These are phyloP conservation scores for Sinosuthora webbiana DNA, from an alignment of 2,113 vertebrate genomes.

Conservation along the genomic window DNA sequence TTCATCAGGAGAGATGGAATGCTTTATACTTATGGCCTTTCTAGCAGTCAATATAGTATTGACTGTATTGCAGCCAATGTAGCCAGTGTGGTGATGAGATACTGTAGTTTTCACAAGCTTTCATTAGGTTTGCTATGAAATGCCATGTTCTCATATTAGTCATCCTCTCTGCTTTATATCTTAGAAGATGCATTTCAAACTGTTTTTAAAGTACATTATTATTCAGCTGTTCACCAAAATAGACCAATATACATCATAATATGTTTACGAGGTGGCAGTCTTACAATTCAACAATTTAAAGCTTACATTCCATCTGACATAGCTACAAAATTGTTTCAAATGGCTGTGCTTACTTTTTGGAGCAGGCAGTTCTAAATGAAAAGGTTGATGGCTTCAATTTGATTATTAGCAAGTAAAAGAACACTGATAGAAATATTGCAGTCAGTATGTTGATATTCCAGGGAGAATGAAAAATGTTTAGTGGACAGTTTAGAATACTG, in stretches of 20 bases:
- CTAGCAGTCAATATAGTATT: neutral
- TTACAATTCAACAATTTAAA: conserved; percentile 60
- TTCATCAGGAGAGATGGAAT: conserved; percentile 35
- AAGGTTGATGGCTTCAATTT: conserved; percentile 64
- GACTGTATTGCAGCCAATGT: conserved; percentile 37
- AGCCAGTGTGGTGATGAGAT: conserved; percentile 49
- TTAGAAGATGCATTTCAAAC: conserved; percentile 58
- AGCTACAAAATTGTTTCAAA: conserved; percentile 65
- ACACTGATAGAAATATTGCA: conserved; percentile 27
- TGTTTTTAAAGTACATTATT: conserved; percentile 65
- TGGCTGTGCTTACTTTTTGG: conserved; percentile 45
- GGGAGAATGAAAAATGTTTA: conserved; percentile 57
- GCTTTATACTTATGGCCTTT: conserved; percentile 25
- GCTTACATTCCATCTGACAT: conserved; percentile 39
- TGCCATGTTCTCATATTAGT: conserved; percentile 60
- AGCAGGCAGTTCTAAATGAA: conserved; percentile 54
- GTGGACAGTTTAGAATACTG: conserved; percentile 37
- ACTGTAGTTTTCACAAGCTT: conserved; percentile 41
- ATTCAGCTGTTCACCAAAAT: conserved; percentile 63
- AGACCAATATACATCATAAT: conserved; percentile 62
- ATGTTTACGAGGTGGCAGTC: conserved; percentile 49
- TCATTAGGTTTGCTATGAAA: conserved; percentile 60
- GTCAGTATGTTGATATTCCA: conserved; percentile 39
- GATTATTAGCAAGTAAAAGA: conserved; percentile 63
- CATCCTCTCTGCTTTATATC: conserved; percentile 51